Conservation (phyloP, 2,797 vertebrate species). For the Myotis daubentonii region DNA sequence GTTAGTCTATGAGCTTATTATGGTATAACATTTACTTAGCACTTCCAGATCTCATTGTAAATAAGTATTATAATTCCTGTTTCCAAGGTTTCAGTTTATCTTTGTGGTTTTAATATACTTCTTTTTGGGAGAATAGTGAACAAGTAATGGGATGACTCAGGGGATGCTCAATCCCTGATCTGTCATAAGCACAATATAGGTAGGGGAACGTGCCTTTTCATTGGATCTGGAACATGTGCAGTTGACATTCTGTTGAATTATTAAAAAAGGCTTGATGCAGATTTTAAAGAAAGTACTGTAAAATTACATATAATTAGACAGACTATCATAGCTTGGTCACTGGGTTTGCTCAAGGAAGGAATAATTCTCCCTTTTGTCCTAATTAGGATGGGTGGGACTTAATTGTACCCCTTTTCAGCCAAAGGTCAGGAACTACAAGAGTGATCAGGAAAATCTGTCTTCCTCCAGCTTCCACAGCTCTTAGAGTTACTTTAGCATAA, state of each 20-base stretch:
- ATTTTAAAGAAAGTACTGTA: constrained; percentile 54
- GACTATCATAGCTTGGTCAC: background rate
- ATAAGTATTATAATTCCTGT: background rate
- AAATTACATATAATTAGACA: constrained; percentile 27
- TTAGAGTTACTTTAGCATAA: constrained; percentile 54
- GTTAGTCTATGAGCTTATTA: constrained; percentile 9
- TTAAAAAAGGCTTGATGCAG: constrained; percentile 14
- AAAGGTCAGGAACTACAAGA: constrained; percentile 51
- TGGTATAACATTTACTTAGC: background rate
- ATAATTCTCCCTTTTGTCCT: constrained; percentile 19
- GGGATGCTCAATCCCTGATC: background rate
- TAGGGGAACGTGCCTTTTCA: background rate
- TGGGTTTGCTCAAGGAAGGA: constrained; percentile 17
- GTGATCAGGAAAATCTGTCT: constrained; percentile 32
- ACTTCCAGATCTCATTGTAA: background rate
- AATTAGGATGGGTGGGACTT: constrained; percentile 39
- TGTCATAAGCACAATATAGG: background rate
- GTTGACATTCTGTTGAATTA: constrained; percentile 61
- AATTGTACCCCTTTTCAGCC: constrained; percentile 7
- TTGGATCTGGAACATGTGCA: constrained; percentile 58
- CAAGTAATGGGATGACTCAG: constrained; percentile 35
- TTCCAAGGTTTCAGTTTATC: background rate
- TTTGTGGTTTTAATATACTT: background rate
- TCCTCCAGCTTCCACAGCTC: constrained; percentile 45
- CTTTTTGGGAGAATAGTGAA: background rate